Conservation (phyloP, 1,140 invertebrate genomes). For the Eriosoma lanigerum region DNA sequence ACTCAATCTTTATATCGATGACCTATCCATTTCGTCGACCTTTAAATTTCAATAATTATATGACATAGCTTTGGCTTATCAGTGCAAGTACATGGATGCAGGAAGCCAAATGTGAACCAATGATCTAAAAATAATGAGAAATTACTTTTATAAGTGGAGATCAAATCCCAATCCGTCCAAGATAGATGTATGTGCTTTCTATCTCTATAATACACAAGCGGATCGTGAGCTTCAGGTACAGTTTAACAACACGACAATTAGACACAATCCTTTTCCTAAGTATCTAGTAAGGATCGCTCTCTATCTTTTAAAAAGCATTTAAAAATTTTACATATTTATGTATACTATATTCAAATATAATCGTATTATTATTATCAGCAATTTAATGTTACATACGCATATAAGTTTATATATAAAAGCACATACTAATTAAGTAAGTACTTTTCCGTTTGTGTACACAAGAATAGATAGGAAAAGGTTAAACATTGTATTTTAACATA, state of each 20-base stretch:
- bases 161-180: conserved; percentile 25
- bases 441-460: too few species aligned
- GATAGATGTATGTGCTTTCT: conserved; percentile 27
- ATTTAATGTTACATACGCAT: too few species aligned
- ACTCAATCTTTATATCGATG: too few species aligned
- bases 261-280: conserved; percentile 8
- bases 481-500: too few species aligned
- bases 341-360: too few species aligned
- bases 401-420: too few species aligned
- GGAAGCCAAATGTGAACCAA: neutral
- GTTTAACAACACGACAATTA: neutral
- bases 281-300: neutral
- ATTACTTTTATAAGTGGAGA: conserved; percentile 1
- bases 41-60: neutral
- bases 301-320: too few species aligned
- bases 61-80: neutral
- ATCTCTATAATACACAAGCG: conserved; percentile 33
- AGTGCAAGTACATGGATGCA: neutral
- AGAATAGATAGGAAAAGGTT: too few species aligned
- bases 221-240: neutral
- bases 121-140: neutral
- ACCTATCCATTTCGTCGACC: neutral
- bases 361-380: too few species aligned
- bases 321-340: too few species aligned
- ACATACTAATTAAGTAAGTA: too few species aligned